phyloP scores from a whole-genome alignment of 2,888 invertebrate species.

The Dinocampus coccinellae region DNA sequence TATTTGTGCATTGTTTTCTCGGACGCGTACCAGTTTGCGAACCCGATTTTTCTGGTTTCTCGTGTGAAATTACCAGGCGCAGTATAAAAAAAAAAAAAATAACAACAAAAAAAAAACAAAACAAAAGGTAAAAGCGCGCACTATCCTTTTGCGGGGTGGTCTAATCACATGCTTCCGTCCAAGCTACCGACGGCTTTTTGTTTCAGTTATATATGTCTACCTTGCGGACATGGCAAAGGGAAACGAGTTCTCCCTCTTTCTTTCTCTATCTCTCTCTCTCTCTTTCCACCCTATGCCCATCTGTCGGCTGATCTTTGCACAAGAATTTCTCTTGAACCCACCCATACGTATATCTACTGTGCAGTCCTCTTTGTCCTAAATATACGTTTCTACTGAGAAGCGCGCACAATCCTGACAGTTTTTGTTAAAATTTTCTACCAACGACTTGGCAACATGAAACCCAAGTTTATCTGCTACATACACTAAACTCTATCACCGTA shows the following conservation, averaged over 20 bases:
- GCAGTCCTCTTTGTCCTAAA: neutral
- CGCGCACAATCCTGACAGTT: neutral
- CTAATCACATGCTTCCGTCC: slow-evolving; percentile 45
- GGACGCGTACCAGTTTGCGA: slow-evolving; percentile 21
- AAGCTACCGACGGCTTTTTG: slow-evolving; percentile 17
- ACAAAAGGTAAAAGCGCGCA: slow-evolving; percentile 21
- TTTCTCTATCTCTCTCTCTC: neutral
- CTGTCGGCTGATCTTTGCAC: neutral
- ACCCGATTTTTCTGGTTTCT: slow-evolving; percentile 45
- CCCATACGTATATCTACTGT: neutral
- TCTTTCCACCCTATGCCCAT: neutral
- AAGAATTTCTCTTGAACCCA: neutral
- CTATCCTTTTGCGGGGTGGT: slow-evolving; percentile 26
- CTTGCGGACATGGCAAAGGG: slow-evolving; percentile 4
- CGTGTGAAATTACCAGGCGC: slow-evolving; percentile 45
- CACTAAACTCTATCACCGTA: neutral
- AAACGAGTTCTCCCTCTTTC: neutral
- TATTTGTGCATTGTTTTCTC: slow-evolving; percentile 33
- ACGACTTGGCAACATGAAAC: neutral
- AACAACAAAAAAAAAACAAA: too few relatives aligned
- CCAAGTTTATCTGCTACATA: neutral
- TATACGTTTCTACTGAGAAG: neutral
- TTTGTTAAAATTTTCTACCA: neutral
- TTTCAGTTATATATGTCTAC: slow-evolving; percentile 7
- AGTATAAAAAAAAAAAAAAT: too few relatives aligned